A percentile compares a stretch with the other conserved stretches of the same genome.
phyloP scores from a whole-genome alignment of 1,140 invertebrate genomes.

The Andricus grossulariae region DNA sequence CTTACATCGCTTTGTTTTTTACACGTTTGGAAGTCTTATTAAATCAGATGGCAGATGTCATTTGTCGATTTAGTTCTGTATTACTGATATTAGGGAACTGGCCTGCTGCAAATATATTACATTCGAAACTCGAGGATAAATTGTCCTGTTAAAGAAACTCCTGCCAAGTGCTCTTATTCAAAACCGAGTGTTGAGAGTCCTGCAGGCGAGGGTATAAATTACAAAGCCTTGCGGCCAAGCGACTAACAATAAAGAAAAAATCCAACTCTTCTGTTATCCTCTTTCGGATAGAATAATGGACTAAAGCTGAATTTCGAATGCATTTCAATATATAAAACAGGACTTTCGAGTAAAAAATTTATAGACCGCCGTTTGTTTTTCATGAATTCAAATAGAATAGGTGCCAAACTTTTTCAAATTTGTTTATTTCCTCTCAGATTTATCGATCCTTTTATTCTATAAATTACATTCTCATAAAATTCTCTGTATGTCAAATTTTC shows the following conservation, averaged over 20 bases:
- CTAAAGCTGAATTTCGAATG: conserved; percentile 53
- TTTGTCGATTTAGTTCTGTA: conserved; percentile 52
- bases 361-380: neutral
- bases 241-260: conserved; percentile 53
- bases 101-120: conserved; percentile 54
- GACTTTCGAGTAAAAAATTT: neutral
- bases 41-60: conserved; percentile 52
- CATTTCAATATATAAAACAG: conserved; percentile 20
- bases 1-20: conserved; percentile 48
- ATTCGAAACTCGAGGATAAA: conserved; percentile 53
- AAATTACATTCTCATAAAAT: neutral
- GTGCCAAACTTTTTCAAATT: conserved; percentile 7
- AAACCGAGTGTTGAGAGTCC: conserved; percentile 53
- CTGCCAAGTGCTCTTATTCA: conserved; percentile 58
- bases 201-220: conserved; percentile 55
- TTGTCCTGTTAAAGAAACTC: conserved; percentile 56
- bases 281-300: conserved; percentile 55
- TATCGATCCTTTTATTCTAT: neutral
- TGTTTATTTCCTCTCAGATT: neutral
- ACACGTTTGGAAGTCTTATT: conserved; percentile 51
- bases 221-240: conserved; percentile 51
- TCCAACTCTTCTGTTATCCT: conserved; percentile 43
- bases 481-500: too few species aligned
- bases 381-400: neutral
- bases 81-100: conserved; percentile 45